These are phyloP conservation scores for Tychaedon coryphoeus DNA, from an alignment of 2,113 vertebrate genomes.

Conservation along the genomic window DNA sequence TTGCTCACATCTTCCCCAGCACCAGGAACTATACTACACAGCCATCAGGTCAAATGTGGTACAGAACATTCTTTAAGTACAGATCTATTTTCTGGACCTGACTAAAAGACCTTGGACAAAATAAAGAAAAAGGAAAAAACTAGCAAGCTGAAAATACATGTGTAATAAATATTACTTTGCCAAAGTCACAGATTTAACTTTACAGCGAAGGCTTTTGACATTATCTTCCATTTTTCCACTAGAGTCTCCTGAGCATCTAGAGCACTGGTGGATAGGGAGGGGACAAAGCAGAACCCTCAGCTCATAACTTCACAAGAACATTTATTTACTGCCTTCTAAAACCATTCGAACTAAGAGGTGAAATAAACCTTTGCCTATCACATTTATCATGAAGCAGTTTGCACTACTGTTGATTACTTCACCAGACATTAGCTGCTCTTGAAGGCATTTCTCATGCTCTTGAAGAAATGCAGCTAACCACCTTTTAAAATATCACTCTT, in stretches of 20 bases:
- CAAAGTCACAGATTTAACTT: not conserved
- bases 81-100: not conserved
- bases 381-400: not conserved
- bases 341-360: not conserved
- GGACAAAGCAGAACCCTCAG: not conserved
- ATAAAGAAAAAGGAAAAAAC: not conserved
- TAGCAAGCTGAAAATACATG: not conserved
- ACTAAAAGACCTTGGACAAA: not conserved
- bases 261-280: fast-evolving
- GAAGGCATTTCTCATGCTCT: too few relatives aligned
- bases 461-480: not conserved
- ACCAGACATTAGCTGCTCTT: not conserved
- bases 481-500: not conserved
- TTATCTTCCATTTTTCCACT: not conserved
- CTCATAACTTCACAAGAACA: not conserved
- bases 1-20: not conserved
- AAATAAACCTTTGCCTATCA: not conserved
- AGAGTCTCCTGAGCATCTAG: not conserved
- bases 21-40: not conserved
- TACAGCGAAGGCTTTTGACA: not conserved
- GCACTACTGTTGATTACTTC: not conserved
- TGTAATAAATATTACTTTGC: not conserved
- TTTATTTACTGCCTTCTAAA: not conserved
- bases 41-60: fast-evolving
- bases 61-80: not conserved